These are phyloP conservation scores for Microchirus variegatus DNA, from an alignment of 2,797 vertebrate genomes.

Conservation along the genomic window DNA sequence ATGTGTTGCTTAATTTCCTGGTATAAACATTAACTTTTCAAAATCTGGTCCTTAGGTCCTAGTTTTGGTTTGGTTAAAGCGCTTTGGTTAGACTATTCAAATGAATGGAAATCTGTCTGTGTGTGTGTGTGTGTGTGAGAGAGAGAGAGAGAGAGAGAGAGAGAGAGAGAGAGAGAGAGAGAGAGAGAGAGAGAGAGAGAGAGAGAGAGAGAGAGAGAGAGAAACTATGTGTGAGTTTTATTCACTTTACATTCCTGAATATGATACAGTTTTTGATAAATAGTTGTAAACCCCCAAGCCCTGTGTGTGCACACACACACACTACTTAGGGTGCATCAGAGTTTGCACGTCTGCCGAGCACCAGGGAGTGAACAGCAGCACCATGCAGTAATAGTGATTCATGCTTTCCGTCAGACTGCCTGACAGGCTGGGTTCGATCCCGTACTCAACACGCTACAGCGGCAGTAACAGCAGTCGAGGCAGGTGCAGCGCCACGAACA, in stretches of 20 bases:
- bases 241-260: slow-evolving; percentile 20
- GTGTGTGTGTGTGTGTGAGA: too few relatives aligned
- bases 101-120: too few relatives aligned
- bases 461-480: slow-evolving; percentile 58
- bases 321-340: slow-evolving; percentile 50
- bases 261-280: background rate
- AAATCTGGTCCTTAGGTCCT: too few relatives aligned
- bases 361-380: slow-evolving; percentile 69
- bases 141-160: too few relatives aligned
- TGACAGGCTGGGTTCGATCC: slow-evolving; percentile 88
- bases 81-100: too few relatives aligned
- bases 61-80: too few relatives aligned
- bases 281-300: slow-evolving; percentile 11
- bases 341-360: slow-evolving; percentile 59
- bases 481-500: slow-evolving; percentile 81
- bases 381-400: slow-evolving; percentile 84
- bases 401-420: slow-evolving; percentile 84
- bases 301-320: slow-evolving; percentile 9
- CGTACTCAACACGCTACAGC: slow-evolving; percentile 83
- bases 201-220: too few relatives aligned
- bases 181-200: too few relatives aligned
- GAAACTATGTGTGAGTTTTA: too few relatives aligned
- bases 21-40: too few relatives aligned
- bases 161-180: too few relatives aligned
- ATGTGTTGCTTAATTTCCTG: too few relatives aligned